phyloP scores from a whole-genome alignment of 2,797 vertebrate species.

The Naso thynnoides region DNA sequence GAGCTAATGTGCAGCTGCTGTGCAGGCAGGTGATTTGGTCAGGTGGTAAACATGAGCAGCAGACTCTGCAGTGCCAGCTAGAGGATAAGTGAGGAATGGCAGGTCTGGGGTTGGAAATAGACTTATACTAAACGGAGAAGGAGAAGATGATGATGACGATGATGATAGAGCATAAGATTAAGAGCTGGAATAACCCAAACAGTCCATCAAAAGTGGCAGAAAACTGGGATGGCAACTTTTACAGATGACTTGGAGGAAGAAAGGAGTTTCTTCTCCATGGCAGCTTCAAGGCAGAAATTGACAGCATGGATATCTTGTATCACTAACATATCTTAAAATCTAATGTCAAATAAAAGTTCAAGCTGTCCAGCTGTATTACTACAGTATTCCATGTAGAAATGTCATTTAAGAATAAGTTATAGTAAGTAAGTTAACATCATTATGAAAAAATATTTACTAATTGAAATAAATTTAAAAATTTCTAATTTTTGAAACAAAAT shows the following conservation, averaged over 20 bases:
- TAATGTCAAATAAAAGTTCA: not conserved
- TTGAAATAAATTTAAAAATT: too few species aligned
- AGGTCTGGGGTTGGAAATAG: not conserved
- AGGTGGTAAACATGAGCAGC: not conserved
- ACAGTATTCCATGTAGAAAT: too few species aligned
- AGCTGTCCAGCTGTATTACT: too few species aligned
- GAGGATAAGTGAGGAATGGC: conserved; percentile 10
- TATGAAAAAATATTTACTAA: too few species aligned
- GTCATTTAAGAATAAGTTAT: too few species aligned
- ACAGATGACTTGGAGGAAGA: not conserved
- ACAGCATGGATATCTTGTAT: not conserved
- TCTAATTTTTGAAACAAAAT: too few species aligned
- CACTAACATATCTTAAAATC: not conserved
- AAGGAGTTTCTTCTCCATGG: not conserved
- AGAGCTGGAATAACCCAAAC: not conserved
- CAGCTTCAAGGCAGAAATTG: not conserved
- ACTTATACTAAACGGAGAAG: not conserved
- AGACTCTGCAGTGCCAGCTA: not conserved
- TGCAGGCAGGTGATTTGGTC: not conserved
- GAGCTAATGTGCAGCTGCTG: conserved; percentile 2
- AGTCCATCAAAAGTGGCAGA: too few species aligned
- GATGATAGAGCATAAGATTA: too few species aligned
- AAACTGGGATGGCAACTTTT: too few species aligned
- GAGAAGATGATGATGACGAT: not conserved
- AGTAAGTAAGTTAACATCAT: too few species aligned